phyloP scores from a whole-genome alignment of 2,888 invertebrate species.

The Spialia ferax region DNA sequence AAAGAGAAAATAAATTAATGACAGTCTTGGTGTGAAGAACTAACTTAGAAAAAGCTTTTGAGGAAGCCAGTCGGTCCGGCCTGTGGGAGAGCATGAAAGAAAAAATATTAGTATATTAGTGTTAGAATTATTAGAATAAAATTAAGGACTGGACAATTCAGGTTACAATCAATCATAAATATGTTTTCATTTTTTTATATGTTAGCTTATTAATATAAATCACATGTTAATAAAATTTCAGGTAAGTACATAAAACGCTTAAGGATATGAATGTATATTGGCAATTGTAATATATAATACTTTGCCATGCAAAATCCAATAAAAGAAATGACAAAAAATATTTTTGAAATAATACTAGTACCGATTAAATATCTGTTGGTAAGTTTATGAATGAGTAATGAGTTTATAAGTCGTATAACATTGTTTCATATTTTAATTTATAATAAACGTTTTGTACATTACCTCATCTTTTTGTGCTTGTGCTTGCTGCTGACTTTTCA shows the following conservation, averaged over 20 bases:
- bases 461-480: constrained; percentile 92
- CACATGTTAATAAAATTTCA: too few relatives aligned
- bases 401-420: too few relatives aligned
- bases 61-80: constrained; percentile 97
- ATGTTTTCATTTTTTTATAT: background rate
- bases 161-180: background rate
- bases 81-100: constrained; percentile 82
- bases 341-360: too few relatives aligned
- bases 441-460: constrained; percentile 51
- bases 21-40: constrained; percentile 85
- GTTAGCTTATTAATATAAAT: too few relatives aligned
- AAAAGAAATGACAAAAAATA: too few relatives aligned
- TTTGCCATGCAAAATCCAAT: too few relatives aligned
- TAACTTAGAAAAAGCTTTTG: constrained; percentile 97
- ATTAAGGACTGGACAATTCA: background rate
- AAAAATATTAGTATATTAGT: constrained; percentile 49
- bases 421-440: background rate
- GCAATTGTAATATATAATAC: too few relatives aligned
- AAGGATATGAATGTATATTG: too few relatives aligned
- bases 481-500: constrained; percentile 95
- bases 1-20: constrained; percentile 79
- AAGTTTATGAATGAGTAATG: too few relatives aligned
- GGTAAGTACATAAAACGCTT: too few relatives aligned
- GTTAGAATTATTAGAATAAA: background rate
- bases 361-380: too few relatives aligned